Percentiles rank a stretch among this genome's conserved stretches.
Evolutionary conservation across 2,113 vertebrate genomes (phyloP).

Genomic region (Pluvianellus socialis): DNA sequence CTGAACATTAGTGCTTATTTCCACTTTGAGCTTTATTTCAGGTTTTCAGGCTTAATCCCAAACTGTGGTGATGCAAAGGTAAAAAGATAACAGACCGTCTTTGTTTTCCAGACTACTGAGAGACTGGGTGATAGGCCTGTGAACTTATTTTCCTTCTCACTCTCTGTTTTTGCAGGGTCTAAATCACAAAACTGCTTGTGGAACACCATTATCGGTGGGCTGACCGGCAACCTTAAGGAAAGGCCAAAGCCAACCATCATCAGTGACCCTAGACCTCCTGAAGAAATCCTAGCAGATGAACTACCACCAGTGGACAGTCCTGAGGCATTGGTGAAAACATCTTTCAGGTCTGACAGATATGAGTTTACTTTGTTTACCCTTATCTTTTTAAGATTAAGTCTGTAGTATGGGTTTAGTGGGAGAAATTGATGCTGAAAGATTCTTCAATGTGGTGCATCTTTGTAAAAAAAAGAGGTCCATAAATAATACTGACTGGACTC

Average conservation of each 20-base stretch:
- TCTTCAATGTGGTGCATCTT: background rate
- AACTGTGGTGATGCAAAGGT: background rate
- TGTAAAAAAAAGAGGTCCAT: background rate
- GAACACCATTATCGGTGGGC: constrained; percentile 86
- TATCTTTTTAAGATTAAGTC: background rate
- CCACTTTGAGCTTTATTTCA: background rate
- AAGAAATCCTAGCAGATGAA: constrained; percentile 93
- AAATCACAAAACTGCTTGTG: constrained; percentile 93
- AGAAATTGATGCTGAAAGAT: background rate
- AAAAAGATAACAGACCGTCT: background rate
- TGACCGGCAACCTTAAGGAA: constrained; percentile 82
- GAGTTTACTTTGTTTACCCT: background rate
- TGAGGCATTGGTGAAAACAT: constrained; percentile 89
- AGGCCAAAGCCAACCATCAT: constrained; percentile 76
- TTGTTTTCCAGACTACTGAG: background rate
- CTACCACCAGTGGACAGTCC: constrained; percentile 83
- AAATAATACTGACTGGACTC: background rate
- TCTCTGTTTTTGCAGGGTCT: constrained; percentile 79
- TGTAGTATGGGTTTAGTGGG: background rate
- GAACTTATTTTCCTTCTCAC: background rate
- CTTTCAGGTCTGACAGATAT: constrained; percentile 87
- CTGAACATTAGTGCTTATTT: background rate
- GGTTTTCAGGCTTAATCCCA: background rate
- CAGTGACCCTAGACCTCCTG: constrained; percentile 82
- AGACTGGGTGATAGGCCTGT: background rate